A percentile compares a stretch with the other conserved stretches of the same genome.
Conservation (phyloP, 2,888 invertebrate genomes). For the Elegia similella region DNA sequence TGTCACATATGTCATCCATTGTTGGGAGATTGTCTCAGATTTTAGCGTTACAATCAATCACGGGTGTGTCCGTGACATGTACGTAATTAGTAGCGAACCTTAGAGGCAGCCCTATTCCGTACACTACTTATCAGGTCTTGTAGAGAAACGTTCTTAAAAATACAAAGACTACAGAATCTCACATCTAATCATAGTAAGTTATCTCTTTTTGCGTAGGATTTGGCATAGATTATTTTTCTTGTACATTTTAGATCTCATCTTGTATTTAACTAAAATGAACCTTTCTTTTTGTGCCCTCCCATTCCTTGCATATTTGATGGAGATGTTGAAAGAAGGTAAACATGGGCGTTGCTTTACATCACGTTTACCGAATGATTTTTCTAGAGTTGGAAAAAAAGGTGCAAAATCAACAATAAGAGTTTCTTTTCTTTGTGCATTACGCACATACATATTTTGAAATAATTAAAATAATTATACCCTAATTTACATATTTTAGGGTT, state of each 20-base stretch:
- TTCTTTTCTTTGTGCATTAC: no score
- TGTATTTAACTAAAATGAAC: conserved; percentile 17
- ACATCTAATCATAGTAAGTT: not conserved
- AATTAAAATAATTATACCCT: no score
- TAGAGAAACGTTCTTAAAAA: not conserved
- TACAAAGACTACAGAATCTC: not conserved
- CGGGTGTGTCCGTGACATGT: conserved; percentile 69
- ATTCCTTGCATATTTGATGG: conserved; percentile 11
- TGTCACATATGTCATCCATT: conserved; percentile 62
- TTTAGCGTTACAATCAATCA: conserved; percentile 79
- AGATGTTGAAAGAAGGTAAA: conserved; percentile 9
- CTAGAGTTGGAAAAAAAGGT: not conserved
- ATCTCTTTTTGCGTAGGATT: not conserved
- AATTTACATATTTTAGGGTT: no score
- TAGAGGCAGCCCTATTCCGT: conserved; percentile 43
- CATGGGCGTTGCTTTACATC: not conserved
- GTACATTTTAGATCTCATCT: conserved; percentile 13
- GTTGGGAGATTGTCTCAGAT: conserved; percentile 64
- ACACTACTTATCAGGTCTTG: not conserved
- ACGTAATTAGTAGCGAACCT: conserved; percentile 69
- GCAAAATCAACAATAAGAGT: no score
- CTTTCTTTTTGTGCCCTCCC: conserved; percentile 14
- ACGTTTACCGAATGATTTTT: not conserved
- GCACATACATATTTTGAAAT: no score
- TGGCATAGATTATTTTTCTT: conserved; percentile 13